These are phyloP conservation scores for Semibalanus balanoides DNA, from an alignment of 1,140 invertebrate genomes.

Conservation along the genomic window DNA sequence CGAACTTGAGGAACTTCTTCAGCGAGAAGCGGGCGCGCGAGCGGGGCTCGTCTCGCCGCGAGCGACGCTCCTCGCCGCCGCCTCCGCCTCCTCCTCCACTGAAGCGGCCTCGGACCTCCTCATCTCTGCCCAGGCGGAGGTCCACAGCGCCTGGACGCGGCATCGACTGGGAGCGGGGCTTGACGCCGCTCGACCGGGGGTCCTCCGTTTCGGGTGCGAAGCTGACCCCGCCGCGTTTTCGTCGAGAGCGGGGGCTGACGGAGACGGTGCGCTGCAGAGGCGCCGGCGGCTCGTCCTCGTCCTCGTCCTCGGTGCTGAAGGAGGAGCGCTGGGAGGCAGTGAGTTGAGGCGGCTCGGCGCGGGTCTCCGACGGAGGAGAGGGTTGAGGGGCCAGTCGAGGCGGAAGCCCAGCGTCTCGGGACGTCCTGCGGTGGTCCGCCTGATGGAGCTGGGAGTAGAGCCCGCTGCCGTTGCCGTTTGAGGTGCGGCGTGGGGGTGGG, in stretches of 20 bases:
- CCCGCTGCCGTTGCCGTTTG: too few species aligned
- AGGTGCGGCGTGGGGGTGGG: too few species aligned
- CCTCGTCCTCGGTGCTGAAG: background rate
- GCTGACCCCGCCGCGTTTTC: background rate
- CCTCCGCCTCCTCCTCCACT: too few species aligned
- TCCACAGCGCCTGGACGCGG: background rate
- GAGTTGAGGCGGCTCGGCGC: too few species aligned
- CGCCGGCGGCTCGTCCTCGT: background rate
- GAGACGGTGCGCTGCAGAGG: background rate
- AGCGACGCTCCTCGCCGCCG: background rate
- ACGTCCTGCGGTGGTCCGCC: too few species aligned
- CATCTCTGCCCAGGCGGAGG: background rate
- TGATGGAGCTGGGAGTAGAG: too few species aligned
- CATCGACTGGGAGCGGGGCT: background rate
- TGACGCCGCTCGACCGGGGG: background rate
- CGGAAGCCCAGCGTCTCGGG: too few species aligned
- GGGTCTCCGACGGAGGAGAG: too few species aligned
- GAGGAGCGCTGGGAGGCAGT: background rate
- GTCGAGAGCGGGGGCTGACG: background rate
- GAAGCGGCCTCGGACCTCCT: background rate
- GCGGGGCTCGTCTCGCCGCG: constrained; percentile 11
- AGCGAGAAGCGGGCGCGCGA: constrained; percentile 52
- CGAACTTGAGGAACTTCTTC: constrained; percentile 51
- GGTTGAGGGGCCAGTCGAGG: too few species aligned
- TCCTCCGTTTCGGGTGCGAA: background rate